phyloP scores from a whole-genome alignment of 2,113 vertebrate genomes.

The Tretioscincus oriximinensis region DNA sequence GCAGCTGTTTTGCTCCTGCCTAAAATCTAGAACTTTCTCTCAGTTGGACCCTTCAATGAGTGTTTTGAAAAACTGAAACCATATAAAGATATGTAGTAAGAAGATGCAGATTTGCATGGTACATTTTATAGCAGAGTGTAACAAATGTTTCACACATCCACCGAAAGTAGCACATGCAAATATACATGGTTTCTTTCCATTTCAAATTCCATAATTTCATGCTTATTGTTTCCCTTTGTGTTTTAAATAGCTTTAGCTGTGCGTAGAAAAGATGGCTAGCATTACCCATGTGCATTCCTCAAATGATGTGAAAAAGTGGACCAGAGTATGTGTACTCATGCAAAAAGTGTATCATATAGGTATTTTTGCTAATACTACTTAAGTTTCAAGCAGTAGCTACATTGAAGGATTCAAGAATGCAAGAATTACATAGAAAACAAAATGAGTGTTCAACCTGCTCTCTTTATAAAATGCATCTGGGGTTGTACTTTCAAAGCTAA shows the following conservation, averaged over 20 bases:
- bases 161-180: neutral
- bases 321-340: neutral
- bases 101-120: neutral
- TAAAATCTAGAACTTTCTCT: neutral
- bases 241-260: neutral
- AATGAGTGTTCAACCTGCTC: neutral
- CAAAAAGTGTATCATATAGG: neutral
- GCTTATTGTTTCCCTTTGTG: neutral
- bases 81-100: neutral
- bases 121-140: neutral
- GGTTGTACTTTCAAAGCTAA: neutral
- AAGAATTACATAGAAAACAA: neutral
- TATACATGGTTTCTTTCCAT: neutral
- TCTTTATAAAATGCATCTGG: neutral
- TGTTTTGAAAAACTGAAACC: neutral
- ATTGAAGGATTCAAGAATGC: neutral
- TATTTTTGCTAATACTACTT: neutral
- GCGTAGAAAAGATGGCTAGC: neutral
- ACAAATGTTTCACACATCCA: neutral
- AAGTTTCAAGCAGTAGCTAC: neutral
- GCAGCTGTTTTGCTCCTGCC: neutral
- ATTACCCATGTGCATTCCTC: neutral
- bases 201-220: neutral
- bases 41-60: neutral
- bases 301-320: neutral